phyloP scores from a whole-genome alignment of 2,888 invertebrate species.

The Sinopyrophorus schimmeli region DNA sequence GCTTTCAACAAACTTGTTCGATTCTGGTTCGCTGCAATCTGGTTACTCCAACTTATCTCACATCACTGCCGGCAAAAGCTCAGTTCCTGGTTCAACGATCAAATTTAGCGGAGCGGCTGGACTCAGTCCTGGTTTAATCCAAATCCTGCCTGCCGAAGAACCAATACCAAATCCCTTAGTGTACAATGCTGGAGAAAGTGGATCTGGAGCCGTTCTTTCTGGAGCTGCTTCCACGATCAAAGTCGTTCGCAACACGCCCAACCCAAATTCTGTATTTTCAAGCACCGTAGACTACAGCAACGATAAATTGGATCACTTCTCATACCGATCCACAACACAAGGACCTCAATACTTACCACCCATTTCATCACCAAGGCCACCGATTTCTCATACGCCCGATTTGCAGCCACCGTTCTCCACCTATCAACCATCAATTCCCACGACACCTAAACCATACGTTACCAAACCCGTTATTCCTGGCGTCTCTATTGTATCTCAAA shows the following conservation, averaged over 20 bases:
- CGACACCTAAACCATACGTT: conserved; percentile 18
- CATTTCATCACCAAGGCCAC: conserved; percentile 29
- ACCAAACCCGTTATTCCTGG: conserved; percentile 20
- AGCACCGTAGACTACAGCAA: conserved; percentile 49
- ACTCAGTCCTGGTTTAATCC: conserved; percentile 45
- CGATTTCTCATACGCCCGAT: conserved; percentile 22
- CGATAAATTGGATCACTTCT: conserved; percentile 46
- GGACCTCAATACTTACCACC: conserved; percentile 54
- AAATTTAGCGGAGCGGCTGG: conserved; percentile 42
- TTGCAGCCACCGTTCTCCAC: conserved; percentile 18
- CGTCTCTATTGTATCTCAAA: conserved; percentile 4
- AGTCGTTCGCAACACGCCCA: conserved; percentile 47
- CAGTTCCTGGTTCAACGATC: conserved; percentile 41
- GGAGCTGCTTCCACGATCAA: conserved; percentile 40
- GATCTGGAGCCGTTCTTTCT: conserved; percentile 34
- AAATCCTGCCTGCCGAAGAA: conserved; percentile 39
- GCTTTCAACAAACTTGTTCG: too few relatives aligned
- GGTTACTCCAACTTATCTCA: conserved; percentile 26
- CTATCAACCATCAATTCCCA: conserved; percentile 25
- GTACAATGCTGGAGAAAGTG: conserved; percentile 46
- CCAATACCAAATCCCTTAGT: conserved; percentile 41
- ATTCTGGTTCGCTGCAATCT: conserved; percentile 2
- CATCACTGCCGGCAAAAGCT: conserved; percentile 46
- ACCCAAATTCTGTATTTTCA: conserved; percentile 39
- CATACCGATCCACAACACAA: conserved; percentile 48